A percentile compares a stretch with the other conserved stretches of the same genome.
Evolutionary conservation across 2,113 vertebrate genomes (phyloP).

Genomic region (Nestor notabilis): DNA sequence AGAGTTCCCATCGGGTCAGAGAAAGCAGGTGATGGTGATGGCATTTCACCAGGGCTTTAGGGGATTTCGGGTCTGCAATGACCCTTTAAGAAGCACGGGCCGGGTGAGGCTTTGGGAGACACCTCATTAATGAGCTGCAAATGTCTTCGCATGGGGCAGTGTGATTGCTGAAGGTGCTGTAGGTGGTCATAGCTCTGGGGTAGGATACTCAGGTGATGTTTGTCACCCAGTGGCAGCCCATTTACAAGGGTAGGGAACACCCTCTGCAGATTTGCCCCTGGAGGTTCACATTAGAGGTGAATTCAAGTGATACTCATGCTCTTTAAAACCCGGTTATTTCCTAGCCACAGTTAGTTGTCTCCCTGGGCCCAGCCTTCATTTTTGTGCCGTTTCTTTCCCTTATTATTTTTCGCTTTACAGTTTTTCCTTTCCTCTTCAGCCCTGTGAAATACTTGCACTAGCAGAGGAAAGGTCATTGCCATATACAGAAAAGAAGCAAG

Average conservation of each 20-base stretch:
- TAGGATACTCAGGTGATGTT: background rate
- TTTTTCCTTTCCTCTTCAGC: background rate
- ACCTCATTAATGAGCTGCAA: background rate
- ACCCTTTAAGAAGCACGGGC: background rate
- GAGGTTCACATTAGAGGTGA: background rate
- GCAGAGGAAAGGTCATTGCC: constrained; percentile 1
- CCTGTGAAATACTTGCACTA: background rate
- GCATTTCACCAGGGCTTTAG: rapidly evolving
- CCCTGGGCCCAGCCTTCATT: background rate
- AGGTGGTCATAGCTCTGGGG: background rate
- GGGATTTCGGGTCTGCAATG: background rate
- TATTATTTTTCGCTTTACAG: background rate
- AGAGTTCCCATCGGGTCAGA: background rate
- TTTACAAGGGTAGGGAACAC: background rate
- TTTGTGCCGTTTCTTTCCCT: background rate
- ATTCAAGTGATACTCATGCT: background rate
- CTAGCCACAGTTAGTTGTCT: background rate
- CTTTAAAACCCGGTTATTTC: background rate
- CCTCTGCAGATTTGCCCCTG: background rate
- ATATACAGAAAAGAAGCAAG: background rate
- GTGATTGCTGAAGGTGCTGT: background rate
- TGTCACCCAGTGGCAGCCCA: background rate
- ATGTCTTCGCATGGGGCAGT: background rate
- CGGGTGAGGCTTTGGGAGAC: background rate
- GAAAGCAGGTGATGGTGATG: background rate